Evolutionary conservation across 2,888 invertebrate species (phyloP), one percentile per base, ranked within the genome.

Genomic region (Rhingia campestris): DNA sequence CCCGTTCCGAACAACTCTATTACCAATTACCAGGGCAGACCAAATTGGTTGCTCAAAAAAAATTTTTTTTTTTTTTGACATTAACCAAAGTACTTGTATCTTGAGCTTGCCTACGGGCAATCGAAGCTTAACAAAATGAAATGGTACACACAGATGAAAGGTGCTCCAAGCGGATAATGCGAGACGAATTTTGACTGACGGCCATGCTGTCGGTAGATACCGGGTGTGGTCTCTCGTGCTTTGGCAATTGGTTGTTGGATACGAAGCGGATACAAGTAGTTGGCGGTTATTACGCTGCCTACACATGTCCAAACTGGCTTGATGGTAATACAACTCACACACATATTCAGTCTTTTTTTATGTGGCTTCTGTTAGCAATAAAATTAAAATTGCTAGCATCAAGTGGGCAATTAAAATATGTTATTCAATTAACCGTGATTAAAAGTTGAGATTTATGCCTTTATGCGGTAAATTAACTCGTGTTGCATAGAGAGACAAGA

Each of bases 341-440:
- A 12, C 43, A 4, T 6, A 30, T 5, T 0, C 4, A 30, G 22
- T n/a, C n/a, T 49, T 39, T 39, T 49, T 32, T 6, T 14, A 7
- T 35, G n/a, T 9, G n/a, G 61, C 39, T 12, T 33, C 33, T 14
- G 32, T 53, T 45, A 12, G 32, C 30, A 12, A 59, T 33, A 32
- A 59, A 59, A 45, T 59, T 14, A 32, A 10, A 22, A 22, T 22
- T 2, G 22, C 22, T 22, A 6, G 14, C 39, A 49, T 51, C 41
- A 66, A 58, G 74, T 66, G 56, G 74, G 56, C 64, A 64, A 58
- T 49, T 64, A 58, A 74, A 47, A 58, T 10, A 22, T 70, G 56
- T 59, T 47, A 59, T 70, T 70, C 69, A 70, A 70, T 70, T 70
- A 49, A 70, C 39, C 32, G 4, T 58, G 58, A 70, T 74, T 74